Percentiles rank a stretch among this genome's conserved stretches.
Evolutionary conservation across 2,113 vertebrate species (phyloP).

Genomic region (Pungitius pungitius): DNA sequence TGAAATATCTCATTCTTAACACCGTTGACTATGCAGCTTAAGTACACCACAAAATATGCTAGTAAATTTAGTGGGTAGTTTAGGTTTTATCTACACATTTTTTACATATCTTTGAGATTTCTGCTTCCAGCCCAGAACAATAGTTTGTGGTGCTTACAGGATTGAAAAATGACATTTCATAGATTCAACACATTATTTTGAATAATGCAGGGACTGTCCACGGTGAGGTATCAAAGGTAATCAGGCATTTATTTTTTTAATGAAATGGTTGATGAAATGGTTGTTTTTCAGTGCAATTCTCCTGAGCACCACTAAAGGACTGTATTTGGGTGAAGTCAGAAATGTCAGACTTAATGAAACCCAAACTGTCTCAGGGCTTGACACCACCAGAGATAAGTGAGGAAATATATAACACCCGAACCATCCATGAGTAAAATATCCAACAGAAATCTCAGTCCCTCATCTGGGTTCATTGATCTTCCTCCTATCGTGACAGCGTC

Average conservation of each 20-base stretch:
- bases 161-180: neutral
- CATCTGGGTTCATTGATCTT: constrained; percentile 26
- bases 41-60: neutral
- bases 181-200: neutral
- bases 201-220: neutral
- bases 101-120: neutral
- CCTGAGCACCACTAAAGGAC: neutral
- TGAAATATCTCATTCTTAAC: constrained; percentile 5
- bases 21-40: neutral
- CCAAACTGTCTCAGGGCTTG: neutral
- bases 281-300: neutral
- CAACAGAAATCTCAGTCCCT: constrained; percentile 12
- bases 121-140: neutral
- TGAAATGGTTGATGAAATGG: neutral
- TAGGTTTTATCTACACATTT: neutral
- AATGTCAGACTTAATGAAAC: neutral
- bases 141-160: neutral
- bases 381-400: neutral
- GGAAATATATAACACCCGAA: neutral
- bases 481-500: constrained; percentile 31
- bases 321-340: neutral
- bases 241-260: neutral
- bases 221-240: neutral
- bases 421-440: neutral
- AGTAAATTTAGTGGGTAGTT: neutral